Base-by-base conservation (phyloP, 2,888 invertebrate genomes). In the Omphaloscelis lunosa region DNA sequence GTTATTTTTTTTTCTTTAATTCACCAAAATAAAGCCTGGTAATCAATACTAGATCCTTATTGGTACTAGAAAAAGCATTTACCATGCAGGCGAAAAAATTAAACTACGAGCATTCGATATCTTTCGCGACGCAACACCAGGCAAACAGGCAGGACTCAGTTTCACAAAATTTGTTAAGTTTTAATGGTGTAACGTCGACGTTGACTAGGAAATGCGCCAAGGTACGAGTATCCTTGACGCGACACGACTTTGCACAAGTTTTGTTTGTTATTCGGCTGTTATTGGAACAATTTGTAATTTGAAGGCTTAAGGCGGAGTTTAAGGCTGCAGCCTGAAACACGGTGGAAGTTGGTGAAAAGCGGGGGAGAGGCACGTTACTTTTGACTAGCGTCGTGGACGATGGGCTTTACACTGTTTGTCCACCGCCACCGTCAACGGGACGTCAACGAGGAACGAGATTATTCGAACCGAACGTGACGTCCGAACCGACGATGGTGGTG, bases 161-260 rank as follows among this genome's bases (percentile, higher is more conserved):
- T 73, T 62, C 73, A 51, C 65, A 62, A 67, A 67, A 72, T 79
- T 72, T 66, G 62, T 79, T 73, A 79, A 79, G 79, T 79, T 79
- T 67, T 79, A 79, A 79, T 79, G 73, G 73, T 56, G 73, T 79
- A 29, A 62, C 48, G 74, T 34, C 56, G 41, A 67, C 56, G 53
- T 53, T 73, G 80, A 67, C 48, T 48, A 12, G 61, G 62, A 56
- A 62, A 20, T 39, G 56, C 62, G 56, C 56, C 66, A 59, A 75
- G 72, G 48, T 66, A 45, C 23, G 29, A 72, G 62, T 23, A 53
- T 67, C 23, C 73, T 73, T 73, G 78, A 58, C 51, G 79, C 23
- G 73, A 23, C 48, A 12, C 48, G 67, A 79, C 67, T 80, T 72
- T 8, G n/a, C 5, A 67, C 20, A 73, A 73, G 15, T 62, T 80